Evolutionary conservation across 2,113 vertebrate species (phyloP), one percentile per base, ranked within the genome.

Genomic region (Apaloderma vittatum): DNA sequence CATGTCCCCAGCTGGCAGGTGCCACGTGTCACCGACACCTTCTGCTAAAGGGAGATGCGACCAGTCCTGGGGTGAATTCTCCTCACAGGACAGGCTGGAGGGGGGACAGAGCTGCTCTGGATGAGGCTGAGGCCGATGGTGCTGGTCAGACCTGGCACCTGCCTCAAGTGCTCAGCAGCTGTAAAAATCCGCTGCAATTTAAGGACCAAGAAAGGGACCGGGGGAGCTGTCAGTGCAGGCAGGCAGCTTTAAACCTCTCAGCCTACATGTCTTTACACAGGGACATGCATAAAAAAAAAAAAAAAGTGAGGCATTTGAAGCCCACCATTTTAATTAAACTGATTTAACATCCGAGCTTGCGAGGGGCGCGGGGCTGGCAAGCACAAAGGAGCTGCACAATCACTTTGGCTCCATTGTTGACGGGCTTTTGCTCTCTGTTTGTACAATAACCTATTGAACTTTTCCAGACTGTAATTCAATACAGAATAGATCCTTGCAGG

Each of bases 371-470:
- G 94, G 95, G 94, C 93, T 88, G 92, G 88, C 92, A 32, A 77
- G 36, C 95, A 96, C 97, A 97, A 96, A 95, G 95, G 72, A 96
- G 92, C 94, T 9, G 45, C 79, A 96, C 92, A 93, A 93, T 96
- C 97, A 83, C 94, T 95, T 94, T 90, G 88, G 79, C 93, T 97
- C 96, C 88, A 96, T 95, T 96, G 97, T 95, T 96, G 97, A 95
- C 2, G 79, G 80, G 92, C 95, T 97, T 97, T 97, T 96, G 83
- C 97, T 97, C 95, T 97, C 96, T 97, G 96, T 97, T 97, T 97
- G 97, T 97, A 95, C 96, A 97, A 97, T 97, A 97, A 97, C 97
- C 96, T 97, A 97, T 97, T 97, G 97, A 97, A 97, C 96, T 95
- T 97, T 94, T 97, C 97, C 94, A 94, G 95, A 94, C 96, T 97